phyloP scores from a whole-genome alignment of 2,888 invertebrate species.

The Eristalinus sepulchralis region DNA sequence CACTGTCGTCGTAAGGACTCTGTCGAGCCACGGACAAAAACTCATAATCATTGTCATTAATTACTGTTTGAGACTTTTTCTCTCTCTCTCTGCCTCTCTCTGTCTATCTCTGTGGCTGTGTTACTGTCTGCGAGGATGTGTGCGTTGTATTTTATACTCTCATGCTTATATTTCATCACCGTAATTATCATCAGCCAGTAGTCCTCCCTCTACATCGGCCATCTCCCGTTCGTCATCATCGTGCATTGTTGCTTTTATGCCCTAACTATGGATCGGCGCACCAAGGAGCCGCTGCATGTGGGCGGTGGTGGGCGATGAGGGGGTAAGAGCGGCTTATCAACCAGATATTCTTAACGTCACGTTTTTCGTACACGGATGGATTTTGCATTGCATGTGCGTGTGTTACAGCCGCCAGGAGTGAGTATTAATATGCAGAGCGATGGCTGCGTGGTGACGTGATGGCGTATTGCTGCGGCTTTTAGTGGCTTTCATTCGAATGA shows the following conservation, averaged over 20 bases:
- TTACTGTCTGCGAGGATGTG: not conserved
- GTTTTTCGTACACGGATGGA: slow-evolving; percentile 32
- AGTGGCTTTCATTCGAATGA: slow-evolving; percentile 34
- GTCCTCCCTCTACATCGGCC: not conserved
- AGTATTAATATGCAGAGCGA: slow-evolving; percentile 56
- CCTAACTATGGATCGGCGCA: slow-evolving; percentile 64
- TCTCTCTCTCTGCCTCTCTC: too few relatives aligned
- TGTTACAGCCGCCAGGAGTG: slow-evolving; percentile 20
- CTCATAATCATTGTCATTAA: slow-evolving; percentile 71
- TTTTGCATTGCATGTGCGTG: slow-evolving; percentile 47
- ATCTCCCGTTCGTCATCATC: not conserved
- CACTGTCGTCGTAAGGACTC: slow-evolving; percentile 20
- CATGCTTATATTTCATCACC: slow-evolving; percentile 68
- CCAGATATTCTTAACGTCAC: slow-evolving; percentile 59
- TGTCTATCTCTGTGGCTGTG: slow-evolving; percentile 16
- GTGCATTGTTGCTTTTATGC: slow-evolving; percentile 63
- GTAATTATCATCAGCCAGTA: slow-evolving; percentile 67
- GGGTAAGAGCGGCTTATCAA: slow-evolving; percentile 25
- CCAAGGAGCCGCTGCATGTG: slow-evolving; percentile 35
- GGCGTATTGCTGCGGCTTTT: slow-evolving; percentile 59
- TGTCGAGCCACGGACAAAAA: slow-evolving; percentile 59
- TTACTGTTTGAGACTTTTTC: slow-evolving; percentile 34
- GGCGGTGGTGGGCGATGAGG: slow-evolving; percentile 3
- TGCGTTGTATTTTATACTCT: slow-evolving; percentile 24
- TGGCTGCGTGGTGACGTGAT: not conserved